Percentiles rank a stretch among this genome's conserved stretches.
phyloP scores from a whole-genome alignment of 1,140 invertebrate genomes.

The Leguminivora glycinivorella region DNA sequence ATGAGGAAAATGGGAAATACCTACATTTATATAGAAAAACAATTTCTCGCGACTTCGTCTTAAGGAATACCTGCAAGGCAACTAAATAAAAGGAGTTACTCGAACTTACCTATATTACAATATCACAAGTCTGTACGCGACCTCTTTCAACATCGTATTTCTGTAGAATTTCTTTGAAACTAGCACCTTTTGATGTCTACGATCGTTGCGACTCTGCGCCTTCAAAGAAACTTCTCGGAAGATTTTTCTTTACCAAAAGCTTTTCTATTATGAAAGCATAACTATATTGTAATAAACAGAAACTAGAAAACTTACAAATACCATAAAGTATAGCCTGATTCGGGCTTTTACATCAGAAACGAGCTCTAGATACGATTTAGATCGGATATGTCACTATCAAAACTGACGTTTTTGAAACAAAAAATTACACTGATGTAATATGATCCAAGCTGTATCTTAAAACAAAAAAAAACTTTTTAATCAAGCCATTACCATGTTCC shows the following conservation, averaged over 20 bases:
- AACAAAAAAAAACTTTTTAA: too few species aligned
- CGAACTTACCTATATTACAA: background rate
- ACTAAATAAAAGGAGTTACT: conserved; percentile 23
- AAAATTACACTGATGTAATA: too few species aligned
- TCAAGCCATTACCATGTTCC: too few species aligned
- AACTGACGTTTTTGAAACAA: too few species aligned
- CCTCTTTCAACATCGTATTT: background rate
- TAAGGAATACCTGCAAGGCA: conserved; percentile 15
- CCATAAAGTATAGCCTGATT: too few species aligned
- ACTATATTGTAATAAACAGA: background rate
- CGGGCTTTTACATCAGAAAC: too few species aligned
- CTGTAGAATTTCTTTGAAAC: conserved; percentile 9
- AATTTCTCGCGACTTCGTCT: background rate
- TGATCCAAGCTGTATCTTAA: too few species aligned
- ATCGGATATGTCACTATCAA: too few species aligned
- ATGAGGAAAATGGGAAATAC: too few species aligned
- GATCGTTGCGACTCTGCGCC: background rate
- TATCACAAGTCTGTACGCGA: background rate
- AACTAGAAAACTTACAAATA: background rate
- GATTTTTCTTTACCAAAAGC: background rate
- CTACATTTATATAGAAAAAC: too few species aligned
- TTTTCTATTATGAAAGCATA: background rate
- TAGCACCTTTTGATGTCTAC: conserved; percentile 10
- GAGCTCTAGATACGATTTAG: too few species aligned
- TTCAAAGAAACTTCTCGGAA: background rate